Percentiles rank a stretch among this genome's conserved stretches.
Conservation (phyloP, 2,797 vertebrate species). For the Dallia pectoralis region DNA sequence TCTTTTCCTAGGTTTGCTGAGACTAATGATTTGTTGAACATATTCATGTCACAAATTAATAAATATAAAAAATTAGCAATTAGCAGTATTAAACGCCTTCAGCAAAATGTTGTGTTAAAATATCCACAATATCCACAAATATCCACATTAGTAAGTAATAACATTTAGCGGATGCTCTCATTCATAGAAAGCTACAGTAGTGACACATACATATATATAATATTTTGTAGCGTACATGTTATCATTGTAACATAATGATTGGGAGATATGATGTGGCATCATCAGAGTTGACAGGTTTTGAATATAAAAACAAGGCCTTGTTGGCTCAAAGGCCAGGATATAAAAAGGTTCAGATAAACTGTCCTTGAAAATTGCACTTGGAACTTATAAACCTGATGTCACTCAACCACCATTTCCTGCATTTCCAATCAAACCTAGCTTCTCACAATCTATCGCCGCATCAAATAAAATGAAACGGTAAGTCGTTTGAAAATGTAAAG, state of each 20-base stretch:
- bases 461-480: background rate
- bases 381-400: constrained; percentile 72
- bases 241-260: constrained; percentile 25
- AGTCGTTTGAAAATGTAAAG: background rate
- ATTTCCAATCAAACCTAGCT: constrained; percentile 1
- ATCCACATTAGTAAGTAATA: too few species aligned
- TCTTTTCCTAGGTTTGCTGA: too few species aligned
- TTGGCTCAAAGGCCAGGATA: constrained; percentile 68
- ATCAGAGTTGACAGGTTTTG: constrained; percentile 60
- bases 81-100: too few species aligned
- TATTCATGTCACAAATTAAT: too few species aligned
- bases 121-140: too few species aligned
- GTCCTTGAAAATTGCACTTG: constrained; percentile 74
- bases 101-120: too few species aligned
- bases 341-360: constrained; percentile 71
- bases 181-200: too few species aligned
- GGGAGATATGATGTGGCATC: constrained; percentile 52
- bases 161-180: too few species aligned
- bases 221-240: too few species aligned
- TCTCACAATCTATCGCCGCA: background rate
- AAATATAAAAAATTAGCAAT: too few species aligned
- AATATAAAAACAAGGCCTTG: constrained; percentile 53
- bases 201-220: too few species aligned
- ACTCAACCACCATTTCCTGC: constrained; percentile 67
- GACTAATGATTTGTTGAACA: too few species aligned